Evolutionary conservation across 2,113 vertebrate genomes (phyloP).

Genomic region (Leiothrix lutea): DNA sequence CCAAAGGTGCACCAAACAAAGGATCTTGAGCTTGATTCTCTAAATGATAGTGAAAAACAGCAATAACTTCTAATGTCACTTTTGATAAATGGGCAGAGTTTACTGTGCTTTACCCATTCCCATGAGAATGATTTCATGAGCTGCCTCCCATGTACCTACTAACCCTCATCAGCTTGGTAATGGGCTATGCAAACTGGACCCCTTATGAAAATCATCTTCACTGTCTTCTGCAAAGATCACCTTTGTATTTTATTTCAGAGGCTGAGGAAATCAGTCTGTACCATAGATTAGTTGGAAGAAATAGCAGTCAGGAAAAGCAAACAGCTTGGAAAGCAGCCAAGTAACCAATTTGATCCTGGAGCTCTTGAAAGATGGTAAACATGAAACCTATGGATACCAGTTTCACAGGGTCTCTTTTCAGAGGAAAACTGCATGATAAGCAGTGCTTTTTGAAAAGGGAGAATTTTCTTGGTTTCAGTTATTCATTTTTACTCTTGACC

Average conservation of each 20-base stretch:
- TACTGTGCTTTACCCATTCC: not conserved
- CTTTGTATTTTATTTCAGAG: not conserved
- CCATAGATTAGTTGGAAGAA: not conserved
- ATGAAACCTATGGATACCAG: not conserved
- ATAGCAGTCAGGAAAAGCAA: not conserved
- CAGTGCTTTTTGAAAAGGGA: not conserved
- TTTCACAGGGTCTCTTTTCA: slow-evolving; percentile 21
- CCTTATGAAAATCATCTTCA: not conserved
- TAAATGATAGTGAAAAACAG: not conserved
- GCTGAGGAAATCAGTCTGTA: not conserved
- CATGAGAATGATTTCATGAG: not conserved
- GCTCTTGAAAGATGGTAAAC: not conserved
- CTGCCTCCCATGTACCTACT: not conserved
- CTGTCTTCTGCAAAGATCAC: not conserved
- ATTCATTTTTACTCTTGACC: slow-evolving; percentile 28
- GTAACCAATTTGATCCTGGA: not conserved
- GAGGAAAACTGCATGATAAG: slow-evolving; percentile 14
- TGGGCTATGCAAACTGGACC: not conserved
- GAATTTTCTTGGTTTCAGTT: not conserved
- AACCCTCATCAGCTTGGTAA: not conserved
- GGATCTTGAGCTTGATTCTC: not conserved
- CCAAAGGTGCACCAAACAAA: not conserved
- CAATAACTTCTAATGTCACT: not conserved
- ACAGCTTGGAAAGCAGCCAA: not conserved
- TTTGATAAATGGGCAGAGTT: not conserved